A percentile compares a stretch with the other conserved stretches of the same genome.
Evolutionary conservation across 2,797 vertebrate species (phyloP).

Genomic region (Gobio occitaniae): DNA sequence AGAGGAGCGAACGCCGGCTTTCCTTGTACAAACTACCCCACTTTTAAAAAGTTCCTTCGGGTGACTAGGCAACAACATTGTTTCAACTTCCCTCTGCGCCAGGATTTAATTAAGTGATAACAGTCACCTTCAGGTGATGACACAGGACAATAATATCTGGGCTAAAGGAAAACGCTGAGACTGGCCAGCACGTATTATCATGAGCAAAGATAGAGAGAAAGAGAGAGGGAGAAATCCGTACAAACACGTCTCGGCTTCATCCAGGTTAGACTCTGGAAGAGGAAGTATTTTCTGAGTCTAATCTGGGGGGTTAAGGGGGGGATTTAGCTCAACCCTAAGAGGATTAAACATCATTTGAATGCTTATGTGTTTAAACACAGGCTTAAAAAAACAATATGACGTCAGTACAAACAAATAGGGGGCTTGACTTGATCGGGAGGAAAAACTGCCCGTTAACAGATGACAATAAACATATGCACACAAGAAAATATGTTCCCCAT

Average conservation of each 20-base stretch:
- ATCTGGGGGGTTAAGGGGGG: constrained; percentile 66
- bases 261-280: constrained; percentile 50
- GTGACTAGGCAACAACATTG: constrained; percentile 91
- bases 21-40: constrained; percentile 80
- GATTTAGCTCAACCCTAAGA: constrained; percentile 70
- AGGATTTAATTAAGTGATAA: constrained; percentile 97
- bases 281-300: constrained; percentile 58
- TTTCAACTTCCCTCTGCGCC: constrained; percentile 89
- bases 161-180: constrained; percentile 86
- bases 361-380: constrained; percentile 68
- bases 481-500: neutral
- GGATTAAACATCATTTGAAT: constrained; percentile 75
- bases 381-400: constrained; percentile 71
- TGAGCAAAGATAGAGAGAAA: constrained; percentile 74
- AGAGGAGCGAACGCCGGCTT: constrained; percentile 75
- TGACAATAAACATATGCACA: constrained; percentile 49
- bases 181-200: constrained; percentile 87
- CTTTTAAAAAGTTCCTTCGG: constrained; percentile 82
- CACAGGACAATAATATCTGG: constrained; percentile 90
- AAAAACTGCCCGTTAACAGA: constrained; percentile 46
- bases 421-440: constrained; percentile 41
- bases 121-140: constrained; percentile 93
- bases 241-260: constrained; percentile 43
- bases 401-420: constrained; percentile 66
- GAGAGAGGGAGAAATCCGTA: constrained; percentile 23